Evolutionary conservation across 1,140 invertebrate genomes (phyloP), one percentile per base, ranked within the genome.

Genomic region (Formica selysi): DNA sequence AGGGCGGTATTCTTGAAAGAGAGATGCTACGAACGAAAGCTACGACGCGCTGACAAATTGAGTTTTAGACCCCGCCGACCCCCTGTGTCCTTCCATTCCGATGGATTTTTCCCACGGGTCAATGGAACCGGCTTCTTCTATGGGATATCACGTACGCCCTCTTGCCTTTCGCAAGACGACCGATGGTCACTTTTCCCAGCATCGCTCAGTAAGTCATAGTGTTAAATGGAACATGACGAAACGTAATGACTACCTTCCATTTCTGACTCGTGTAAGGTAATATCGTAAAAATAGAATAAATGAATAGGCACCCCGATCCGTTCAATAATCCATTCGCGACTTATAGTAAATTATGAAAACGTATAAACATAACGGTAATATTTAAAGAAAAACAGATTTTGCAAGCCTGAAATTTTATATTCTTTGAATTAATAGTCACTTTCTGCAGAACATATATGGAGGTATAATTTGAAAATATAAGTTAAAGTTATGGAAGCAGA

Each of bases 1-100:
- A 48, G 62, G 76, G 29, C 64, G 26, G 16, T 59, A 19, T 78
- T 59, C 61, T 65, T 38, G 41, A 7, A 19, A 79, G 51, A 57
- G 36, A 44, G 76, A 86, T 88, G 29, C 74, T 48, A 48, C 13
- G 44, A 51, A 51, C 64, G 26, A 59, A 51, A 79, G 83, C 76
- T 41, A 74, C 57, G 74, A 86, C 87, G 48, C 26, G 62, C 57
- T 85, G 76, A 88, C 83, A 89, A 89, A 89, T 89, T 86, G 87
- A 86, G 87, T 86, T 86, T 81, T 86, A 38, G 62, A 64, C 36
- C 29, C 22, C 54, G 19, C 32, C 22, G 62, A 16, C 74, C 54
- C 32, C 32, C 32, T 32, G 38, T 41, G 70, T 51, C 61, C 19
- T 59, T 61, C 67, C 62, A 54, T 61, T 57, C 36, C 57, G 36